Evolutionary conservation across 2,888 invertebrate genomes (phyloP), one percentile per base, ranked within the genome.

Genomic region (Ypsolopha scabrella): DNA sequence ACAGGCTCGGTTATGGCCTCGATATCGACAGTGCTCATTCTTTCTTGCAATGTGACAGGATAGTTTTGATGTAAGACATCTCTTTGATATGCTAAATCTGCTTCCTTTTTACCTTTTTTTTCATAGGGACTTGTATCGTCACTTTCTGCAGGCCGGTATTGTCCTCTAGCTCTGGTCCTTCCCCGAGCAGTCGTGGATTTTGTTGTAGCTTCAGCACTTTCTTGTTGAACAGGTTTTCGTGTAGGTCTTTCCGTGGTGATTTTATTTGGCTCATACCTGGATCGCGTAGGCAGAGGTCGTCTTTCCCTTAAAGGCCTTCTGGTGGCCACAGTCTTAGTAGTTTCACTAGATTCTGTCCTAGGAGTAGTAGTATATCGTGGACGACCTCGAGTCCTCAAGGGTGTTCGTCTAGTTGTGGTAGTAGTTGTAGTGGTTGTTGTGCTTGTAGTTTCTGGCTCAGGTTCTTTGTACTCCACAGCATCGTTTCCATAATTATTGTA

Each of bases 11-110:
- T 86, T 13, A 83, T 77, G 45, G 83, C 80, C 65, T 85, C 86
- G 57, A 83, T 79, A 48, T 86, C 83, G 41, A 73, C 70, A 34
- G 88, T 88, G 56, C 81, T 87, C 54, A 68, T 70, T 55, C 83
- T 70, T 63, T 87, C 87, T 72, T 80, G 80, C 33, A 87, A 57
- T 6, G 90, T 89, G 0, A 90, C 88, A 1, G 90, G 90, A 60
- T 90, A 90, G 58, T 90, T 90, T 62, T 90, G 90, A 59, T 90
- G 90, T 6, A 90, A 65, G 2, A 90, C 86, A 63, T 90, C 90
- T 55, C 90, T 79, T 68, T 90, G 90, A 57, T 90, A 90, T 2
- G 90, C 90, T 55, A 90, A 65, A 53, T 87, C 86, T 53, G 72
- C 63, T 57, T 80, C 76, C 58, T 80, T 64, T 48, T 55, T 54